Evolutionary conservation across 2,797 vertebrate species (phyloP), one percentile per base, ranked within the genome.

Genomic region (Chiroxiphia lanceolata): DNA sequence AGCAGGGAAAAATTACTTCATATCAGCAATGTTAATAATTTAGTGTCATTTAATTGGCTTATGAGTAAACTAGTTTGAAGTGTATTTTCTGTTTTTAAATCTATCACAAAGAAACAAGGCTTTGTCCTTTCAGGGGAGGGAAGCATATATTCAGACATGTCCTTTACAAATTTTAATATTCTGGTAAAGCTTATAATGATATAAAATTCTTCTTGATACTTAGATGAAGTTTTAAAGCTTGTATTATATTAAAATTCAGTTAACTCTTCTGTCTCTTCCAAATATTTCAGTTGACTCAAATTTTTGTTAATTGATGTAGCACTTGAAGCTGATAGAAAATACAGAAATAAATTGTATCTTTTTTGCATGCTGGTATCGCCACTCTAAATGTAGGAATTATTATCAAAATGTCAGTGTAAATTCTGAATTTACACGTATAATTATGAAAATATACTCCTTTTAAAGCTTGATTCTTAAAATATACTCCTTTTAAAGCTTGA

Each of bases 61-160:
- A 16, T 50, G 34, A 61, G 21, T 44, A 44, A 92, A 83, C 4
- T 34, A 36, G 31, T 74, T 60, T 64, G 90, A 94, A 95, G 91
- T 77, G 94, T 96, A 95, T 97, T 96, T 97, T 97, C 93, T 95
- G 94, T 44, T 96, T 87, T 70, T 95, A 96, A 96, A 93, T 87
- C 85, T 84, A 7, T 79, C 56, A 22, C 2, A 17, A 85, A 72
- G 36, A 89, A 92, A 53, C 16, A 94, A 68, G 33, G 15, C 33
- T 74, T 25, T 80, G 19, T 63, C 61, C 26, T 94, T 85, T 61
- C 42, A 31, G 72, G 82, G 76, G 90, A 68, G 50, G 85, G 63
- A 88, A 90, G 9, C 56, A 27, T 89, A 36, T 80, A 71, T 95
- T 90, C 33, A 81, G 63, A 69, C 6, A 19, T 54, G 9, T 64